These are phyloP conservation scores for Chrysochloris asiatica DNA, from an alignment of 2,113 vertebrate genomes.

Conservation along the genomic window DNA sequence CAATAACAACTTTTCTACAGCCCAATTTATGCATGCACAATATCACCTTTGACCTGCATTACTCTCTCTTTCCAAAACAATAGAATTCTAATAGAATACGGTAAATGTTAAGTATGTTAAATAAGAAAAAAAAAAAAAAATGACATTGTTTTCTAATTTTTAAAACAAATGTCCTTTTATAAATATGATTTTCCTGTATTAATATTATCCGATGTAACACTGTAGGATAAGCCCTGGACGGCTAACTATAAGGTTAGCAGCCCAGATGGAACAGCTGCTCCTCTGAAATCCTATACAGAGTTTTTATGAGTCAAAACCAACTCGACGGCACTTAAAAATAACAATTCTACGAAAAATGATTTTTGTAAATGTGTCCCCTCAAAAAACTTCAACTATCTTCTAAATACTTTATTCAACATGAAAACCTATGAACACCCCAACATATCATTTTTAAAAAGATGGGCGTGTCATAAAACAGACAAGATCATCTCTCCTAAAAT, in stretches of 20 bases:
- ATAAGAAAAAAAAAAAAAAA: conserved; percentile 20
- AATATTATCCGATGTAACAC: too few relatives aligned
- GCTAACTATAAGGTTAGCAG: too few relatives aligned
- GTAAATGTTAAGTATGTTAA: background rate
- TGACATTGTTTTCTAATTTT: background rate
- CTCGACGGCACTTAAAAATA: too few relatives aligned
- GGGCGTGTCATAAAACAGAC: background rate
- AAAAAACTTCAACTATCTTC: background rate
- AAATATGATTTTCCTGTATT: background rate
- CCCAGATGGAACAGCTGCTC: too few relatives aligned
- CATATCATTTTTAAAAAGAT: background rate
- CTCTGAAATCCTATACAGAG: too few relatives aligned
- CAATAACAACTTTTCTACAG: too few relatives aligned
- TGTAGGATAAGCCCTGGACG: too few relatives aligned
- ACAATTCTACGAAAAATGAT: background rate
- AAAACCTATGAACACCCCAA: background rate
- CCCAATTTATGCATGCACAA: background rate
- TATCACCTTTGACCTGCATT: background rate
- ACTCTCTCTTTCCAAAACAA: background rate
- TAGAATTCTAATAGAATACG: background rate
- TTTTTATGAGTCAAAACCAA: too few relatives aligned
- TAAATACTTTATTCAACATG: background rate
- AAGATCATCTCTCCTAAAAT: background rate
- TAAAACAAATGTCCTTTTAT: background rate
- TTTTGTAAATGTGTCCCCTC: background rate